phyloP scores from a whole-genome alignment of 2,888 invertebrate genomes.

The Acleris holmiana region DNA sequence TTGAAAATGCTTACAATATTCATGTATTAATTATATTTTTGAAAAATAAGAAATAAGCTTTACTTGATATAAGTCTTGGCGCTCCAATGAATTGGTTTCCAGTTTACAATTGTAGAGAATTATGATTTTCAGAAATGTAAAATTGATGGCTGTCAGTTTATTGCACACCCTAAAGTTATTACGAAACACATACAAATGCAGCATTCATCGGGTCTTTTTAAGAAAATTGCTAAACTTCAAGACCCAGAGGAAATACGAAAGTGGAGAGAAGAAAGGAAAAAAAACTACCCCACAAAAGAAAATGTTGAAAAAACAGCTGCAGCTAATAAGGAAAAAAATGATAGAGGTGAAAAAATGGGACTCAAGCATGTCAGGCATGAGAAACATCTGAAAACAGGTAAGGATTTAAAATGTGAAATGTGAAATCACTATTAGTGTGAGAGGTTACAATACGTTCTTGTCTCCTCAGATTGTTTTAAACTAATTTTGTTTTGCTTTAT shows the following conservation, averaged over 20 bases:
- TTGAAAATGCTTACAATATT: no score
- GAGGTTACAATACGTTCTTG: no score
- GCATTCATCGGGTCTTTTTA: constrained; percentile 92
- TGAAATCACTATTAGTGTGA: no score
- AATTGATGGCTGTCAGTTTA: constrained; percentile 91
- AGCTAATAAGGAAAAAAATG: constrained; percentile 86
- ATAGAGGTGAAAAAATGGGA: constrained; percentile 90
- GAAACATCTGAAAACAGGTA: constrained; percentile 52
- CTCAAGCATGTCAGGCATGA: constrained; percentile 59
- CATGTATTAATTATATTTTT: no score
- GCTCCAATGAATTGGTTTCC: not conserved
- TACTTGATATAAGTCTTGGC: not conserved
- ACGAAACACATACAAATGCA: constrained; percentile 92
- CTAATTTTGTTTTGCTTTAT: no score
- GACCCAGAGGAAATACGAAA: constrained; percentile 92
- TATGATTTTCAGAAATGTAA: constrained; percentile 86
- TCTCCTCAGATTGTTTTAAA: no score
- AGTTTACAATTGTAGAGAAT: not conserved
- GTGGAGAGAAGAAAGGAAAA: constrained; percentile 93
- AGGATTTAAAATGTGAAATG: not conserved
- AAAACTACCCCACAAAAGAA: constrained; percentile 89
- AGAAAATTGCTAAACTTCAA: constrained; percentile 89
- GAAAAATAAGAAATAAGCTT: not conserved
- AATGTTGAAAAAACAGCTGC: constrained; percentile 87
- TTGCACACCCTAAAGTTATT: constrained; percentile 91